Evolutionary conservation across 2,797 vertebrate species (phyloP), one percentile per base, ranked within the genome.

Genomic region (Rhadinocentrus ornatus): DNA sequence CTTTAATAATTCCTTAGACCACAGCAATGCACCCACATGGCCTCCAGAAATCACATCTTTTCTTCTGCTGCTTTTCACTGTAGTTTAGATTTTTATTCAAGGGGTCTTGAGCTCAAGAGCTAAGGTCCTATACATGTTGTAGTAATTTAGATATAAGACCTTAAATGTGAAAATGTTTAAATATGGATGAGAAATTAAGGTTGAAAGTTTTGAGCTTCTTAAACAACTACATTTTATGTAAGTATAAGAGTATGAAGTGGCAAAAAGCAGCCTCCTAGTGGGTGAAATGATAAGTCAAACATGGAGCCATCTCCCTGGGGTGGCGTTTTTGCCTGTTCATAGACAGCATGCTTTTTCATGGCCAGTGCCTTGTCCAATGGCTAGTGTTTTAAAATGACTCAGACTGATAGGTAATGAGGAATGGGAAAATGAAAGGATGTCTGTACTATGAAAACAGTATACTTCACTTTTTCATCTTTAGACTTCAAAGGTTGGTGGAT

Each of bases 281-380:
- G 35, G 68, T 69, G 57, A 75, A 61, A 54, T 26, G 75, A 78
- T 78, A 73, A 85, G 72, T 81, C 75, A 71, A 68, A 64, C 69
- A 16, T 65, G 35, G 46, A 58, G 65, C 61, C 54, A 58, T 63
- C 39, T 75, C 66, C 55, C 44, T 16, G 4, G 35, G 3, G 32
- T 52, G 77, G 71, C 18, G 52, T 82, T 73, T 69, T 31, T 0
- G 27, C 41, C 64, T 60, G 62, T 74, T 87, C 83, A 69, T 57
- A 71, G 48, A 58, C 57, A 69, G 82, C 50, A n/a, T 61, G 75
- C 69, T 79, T 72, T 71, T 84, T 89, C 66, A 69, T 57, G 46
- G 68, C 59, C 62, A 66, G 72, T 74, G 80, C 73, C n/a, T 10
- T 48, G 8, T 48, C 46, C n/a, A 48, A 4, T 22, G 46, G 46